Evolutionary conservation across 2,888 invertebrate genomes (phyloP).

Genomic region (Hypolimnas misippus): DNA sequence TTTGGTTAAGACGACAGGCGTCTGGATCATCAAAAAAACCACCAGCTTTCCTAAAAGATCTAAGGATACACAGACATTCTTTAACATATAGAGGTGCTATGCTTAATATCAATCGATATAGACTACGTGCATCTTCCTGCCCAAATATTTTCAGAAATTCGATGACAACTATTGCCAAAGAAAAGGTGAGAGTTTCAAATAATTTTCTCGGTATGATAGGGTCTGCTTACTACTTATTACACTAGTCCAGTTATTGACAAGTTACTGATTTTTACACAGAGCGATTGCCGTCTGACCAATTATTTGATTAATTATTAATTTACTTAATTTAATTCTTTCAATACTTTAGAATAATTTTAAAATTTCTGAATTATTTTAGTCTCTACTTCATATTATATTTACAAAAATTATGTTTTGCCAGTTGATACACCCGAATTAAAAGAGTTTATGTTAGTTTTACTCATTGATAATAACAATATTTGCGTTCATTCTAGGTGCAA

Average conservation of each 20-base stretch:
- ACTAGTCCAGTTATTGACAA: no score
- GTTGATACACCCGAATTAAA: no score
- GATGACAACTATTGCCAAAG: slow-evolving; percentile 93
- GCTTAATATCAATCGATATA: slow-evolving; percentile 92
- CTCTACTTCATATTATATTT: no score
- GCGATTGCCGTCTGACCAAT: no score
- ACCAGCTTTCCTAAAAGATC: slow-evolving; percentile 88
- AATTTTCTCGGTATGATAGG: not conserved
- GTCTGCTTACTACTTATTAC: no score
- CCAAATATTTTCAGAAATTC: slow-evolving; percentile 95
- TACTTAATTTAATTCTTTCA: no score
- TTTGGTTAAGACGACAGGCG: slow-evolving; percentile 84
- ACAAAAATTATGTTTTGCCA: no score
- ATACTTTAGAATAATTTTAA: not conserved
- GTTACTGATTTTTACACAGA: no score
- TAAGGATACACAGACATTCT: slow-evolving; percentile 90
- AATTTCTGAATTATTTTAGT: not conserved
- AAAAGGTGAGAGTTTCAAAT: slow-evolving; percentile 75
- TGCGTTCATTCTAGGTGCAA: no score
- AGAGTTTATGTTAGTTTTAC: no score
- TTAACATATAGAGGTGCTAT: slow-evolving; percentile 93
- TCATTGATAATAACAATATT: no score
- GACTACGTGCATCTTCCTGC: slow-evolving; percentile 93
- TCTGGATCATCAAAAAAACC: slow-evolving; percentile 76
- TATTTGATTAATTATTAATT: no score